A percentile compares a stretch with the other conserved stretches of the same genome.
These are phyloP conservation scores for Druceiella hillmani DNA, from an alignment of 2,888 invertebrate genomes.

Conservation along the genomic window DNA sequence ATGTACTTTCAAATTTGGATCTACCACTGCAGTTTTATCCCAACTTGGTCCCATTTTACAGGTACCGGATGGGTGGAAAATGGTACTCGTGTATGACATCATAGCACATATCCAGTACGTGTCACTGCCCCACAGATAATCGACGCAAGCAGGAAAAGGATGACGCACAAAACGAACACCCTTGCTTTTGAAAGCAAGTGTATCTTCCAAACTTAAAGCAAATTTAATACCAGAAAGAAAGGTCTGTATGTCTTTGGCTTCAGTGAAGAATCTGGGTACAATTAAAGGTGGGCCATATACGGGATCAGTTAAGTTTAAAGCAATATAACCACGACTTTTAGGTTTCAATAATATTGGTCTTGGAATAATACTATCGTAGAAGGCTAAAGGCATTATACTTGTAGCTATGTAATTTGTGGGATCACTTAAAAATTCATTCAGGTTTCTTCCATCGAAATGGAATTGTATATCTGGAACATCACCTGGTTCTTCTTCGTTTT, in stretches of 20 bases:
- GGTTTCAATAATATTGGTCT: slow-evolving; percentile 59
- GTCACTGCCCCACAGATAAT: slow-evolving; percentile 53
- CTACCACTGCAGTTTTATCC: slow-evolving; percentile 60
- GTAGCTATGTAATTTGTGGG: slow-evolving; percentile 47
- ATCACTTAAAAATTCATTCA: slow-evolving; percentile 53
- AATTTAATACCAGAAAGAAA: slow-evolving; percentile 58
- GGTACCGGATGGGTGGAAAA: slow-evolving; percentile 64
- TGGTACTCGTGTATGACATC: slow-evolving; percentile 62
- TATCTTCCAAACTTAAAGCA: slow-evolving; percentile 52
- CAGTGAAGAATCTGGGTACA: slow-evolving; percentile 65
- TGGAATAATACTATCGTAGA: slow-evolving; percentile 56
- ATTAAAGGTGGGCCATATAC: slow-evolving; percentile 66
- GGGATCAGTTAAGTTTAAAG: slow-evolving; percentile 65
- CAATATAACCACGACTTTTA: slow-evolving; percentile 56
- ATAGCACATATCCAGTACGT: slow-evolving; percentile 63
- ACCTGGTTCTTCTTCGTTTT: slow-evolving; percentile 36
- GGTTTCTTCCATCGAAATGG: slow-evolving; percentile 55
- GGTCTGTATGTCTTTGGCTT: slow-evolving; percentile 56
- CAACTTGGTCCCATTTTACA: slow-evolving; percentile 64
- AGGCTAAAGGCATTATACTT: slow-evolving; percentile 51
- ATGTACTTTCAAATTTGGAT: slow-evolving; percentile 56
- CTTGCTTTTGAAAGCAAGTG: slow-evolving; percentile 51
- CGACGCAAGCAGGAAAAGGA: slow-evolving; percentile 54
- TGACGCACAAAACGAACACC: slow-evolving; percentile 52
- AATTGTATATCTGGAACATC: slow-evolving; percentile 61